phyloP scores from a whole-genome alignment of 1,140 invertebrate genomes.

The Bradysia coprophila region DNA sequence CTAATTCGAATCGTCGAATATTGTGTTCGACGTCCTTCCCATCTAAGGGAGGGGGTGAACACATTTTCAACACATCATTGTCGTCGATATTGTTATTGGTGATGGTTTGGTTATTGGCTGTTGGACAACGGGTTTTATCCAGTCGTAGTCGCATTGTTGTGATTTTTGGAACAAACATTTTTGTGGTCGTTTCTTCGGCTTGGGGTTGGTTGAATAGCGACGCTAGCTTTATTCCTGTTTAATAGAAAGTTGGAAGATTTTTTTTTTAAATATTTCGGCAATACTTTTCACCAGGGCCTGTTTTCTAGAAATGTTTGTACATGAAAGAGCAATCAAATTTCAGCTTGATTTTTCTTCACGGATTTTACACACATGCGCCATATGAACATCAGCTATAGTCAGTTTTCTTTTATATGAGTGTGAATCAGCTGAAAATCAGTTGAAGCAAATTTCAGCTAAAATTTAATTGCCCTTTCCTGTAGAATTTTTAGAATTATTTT shows the following conservation, averaged over 20 bases:
- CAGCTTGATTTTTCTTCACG: background rate
- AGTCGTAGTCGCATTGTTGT: constrained; percentile 1
- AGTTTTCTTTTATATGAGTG: too few species aligned
- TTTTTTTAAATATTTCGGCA: background rate
- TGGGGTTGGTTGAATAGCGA: constrained; percentile 8
- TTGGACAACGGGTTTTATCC: constrained; percentile 23
- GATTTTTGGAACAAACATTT: background rate
- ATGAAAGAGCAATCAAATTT: too few species aligned
- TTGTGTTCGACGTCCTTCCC: constrained; percentile 21
- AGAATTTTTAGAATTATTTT: too few species aligned
- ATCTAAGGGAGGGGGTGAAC: constrained; percentile 19
- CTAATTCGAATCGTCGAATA: constrained; percentile 8
- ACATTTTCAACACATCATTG: constrained; percentile 1
- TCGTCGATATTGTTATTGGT: background rate
- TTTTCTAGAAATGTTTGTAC: background rate
- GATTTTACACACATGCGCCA: too few species aligned
- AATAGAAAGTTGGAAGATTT: background rate
- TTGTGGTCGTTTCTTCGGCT: background rate
- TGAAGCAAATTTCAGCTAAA: too few species aligned
- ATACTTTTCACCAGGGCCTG: background rate
- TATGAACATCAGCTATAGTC: too few species aligned
- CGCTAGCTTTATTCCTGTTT: constrained; percentile 9
- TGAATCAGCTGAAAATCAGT: too few species aligned
- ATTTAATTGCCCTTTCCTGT: too few species aligned
- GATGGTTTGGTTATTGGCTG: constrained; percentile 18